phyloP scores from a whole-genome alignment of 2,797 vertebrate genomes.

The Chrosomus eos region DNA sequence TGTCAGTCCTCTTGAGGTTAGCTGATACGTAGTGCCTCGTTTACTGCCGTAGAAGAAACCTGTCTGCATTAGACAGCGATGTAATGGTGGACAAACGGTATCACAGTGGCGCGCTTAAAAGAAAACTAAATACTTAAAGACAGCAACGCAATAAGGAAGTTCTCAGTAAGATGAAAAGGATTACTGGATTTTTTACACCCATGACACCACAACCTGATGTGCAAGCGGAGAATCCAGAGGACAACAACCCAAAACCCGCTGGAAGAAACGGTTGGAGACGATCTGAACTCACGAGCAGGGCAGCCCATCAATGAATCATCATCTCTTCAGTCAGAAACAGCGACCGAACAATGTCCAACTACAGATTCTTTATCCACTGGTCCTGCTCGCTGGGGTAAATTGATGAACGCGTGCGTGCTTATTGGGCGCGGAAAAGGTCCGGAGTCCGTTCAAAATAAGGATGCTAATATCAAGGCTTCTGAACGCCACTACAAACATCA shows the following conservation, averaged over 20 bases:
- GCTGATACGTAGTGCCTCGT: not conserved
- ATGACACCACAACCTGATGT: not conserved
- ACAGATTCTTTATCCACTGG: not conserved
- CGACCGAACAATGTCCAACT: no score
- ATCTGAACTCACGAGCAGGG: not conserved
- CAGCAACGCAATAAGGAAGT: not conserved
- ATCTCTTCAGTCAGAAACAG: no score
- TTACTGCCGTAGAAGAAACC: no score
- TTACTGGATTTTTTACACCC: not conserved
- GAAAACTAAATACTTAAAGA: not conserved
- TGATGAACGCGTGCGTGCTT: not conserved
- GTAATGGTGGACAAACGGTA: no score
- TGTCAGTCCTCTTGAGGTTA: no score
- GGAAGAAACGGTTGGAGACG: not conserved
- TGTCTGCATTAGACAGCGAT: no score
- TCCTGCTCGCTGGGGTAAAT: slow-evolving; percentile 22
- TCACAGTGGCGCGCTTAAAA: not conserved
- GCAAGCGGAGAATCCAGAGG: no score
- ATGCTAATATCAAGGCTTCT: no score
- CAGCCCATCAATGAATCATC: no score
- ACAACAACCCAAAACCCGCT: no score
- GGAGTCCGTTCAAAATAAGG: no score
- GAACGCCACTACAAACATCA: no score
- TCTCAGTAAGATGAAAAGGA: not conserved
- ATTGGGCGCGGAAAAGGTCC: slow-evolving; percentile 32